These are phyloP conservation scores for Phycodurus eques DNA, from an alignment of 2,113 vertebrate species.

Conservation along the genomic window DNA sequence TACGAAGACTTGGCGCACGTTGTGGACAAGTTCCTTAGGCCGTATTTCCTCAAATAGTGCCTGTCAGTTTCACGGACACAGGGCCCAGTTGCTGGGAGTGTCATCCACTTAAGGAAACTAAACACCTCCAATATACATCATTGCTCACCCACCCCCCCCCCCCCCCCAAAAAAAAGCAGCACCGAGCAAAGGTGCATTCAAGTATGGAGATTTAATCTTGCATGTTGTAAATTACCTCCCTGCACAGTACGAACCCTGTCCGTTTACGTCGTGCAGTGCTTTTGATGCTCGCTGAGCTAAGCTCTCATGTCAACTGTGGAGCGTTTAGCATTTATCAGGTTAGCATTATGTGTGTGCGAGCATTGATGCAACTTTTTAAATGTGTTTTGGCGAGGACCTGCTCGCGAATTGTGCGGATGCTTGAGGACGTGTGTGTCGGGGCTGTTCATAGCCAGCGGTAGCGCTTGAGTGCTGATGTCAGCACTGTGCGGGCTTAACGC, in stretches of 20 bases:
- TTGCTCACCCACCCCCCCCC: too few relatives aligned
- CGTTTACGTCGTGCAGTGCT: neutral
- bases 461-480: conserved; percentile 72
- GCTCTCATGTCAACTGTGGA: neutral
- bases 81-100: too few relatives aligned
- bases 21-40: too few relatives aligned
- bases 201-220: too few relatives aligned
- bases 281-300: neutral
- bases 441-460: conserved; percentile 34
- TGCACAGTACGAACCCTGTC: neutral
- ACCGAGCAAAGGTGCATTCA: too few relatives aligned
- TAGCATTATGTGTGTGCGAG: neutral
- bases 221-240: too few relatives aligned
- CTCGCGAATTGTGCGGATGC: conserved; percentile 31
- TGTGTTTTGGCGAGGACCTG: conserved; percentile 24
- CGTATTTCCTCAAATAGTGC: too few relatives aligned
- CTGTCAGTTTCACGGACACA: too few relatives aligned
- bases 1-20: neutral
- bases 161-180: too few relatives aligned
- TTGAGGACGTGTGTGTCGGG: conserved; percentile 29
- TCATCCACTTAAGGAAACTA: too few relatives aligned
- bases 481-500: conserved; percentile 66
- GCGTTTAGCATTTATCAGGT: neutral
- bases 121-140: too few relatives aligned
- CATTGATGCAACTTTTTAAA: neutral